Conservation (phyloP, 2,888 invertebrate species). For the Folsomia candida region DNA sequence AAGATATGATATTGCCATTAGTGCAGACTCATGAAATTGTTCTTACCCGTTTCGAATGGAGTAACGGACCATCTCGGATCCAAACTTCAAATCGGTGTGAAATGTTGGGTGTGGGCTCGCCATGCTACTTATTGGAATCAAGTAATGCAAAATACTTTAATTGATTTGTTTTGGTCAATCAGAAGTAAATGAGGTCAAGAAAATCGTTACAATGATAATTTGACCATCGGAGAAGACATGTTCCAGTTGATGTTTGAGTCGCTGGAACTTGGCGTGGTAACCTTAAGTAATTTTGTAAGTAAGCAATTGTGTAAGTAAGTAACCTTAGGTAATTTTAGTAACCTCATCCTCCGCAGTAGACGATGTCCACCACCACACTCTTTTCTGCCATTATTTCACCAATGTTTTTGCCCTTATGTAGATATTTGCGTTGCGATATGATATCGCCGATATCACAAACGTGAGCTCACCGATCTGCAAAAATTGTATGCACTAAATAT, state of each 20-base stretch:
- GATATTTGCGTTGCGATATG: too few species aligned
- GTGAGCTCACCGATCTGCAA: background rate
- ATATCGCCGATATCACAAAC: background rate
- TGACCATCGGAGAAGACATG: background rate
- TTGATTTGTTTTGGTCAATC: background rate
- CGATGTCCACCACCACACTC: background rate
- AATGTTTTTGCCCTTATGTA: too few species aligned
- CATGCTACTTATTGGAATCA: background rate
- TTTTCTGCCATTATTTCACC: background rate
- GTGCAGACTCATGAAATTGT: too few species aligned
- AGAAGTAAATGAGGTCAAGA: background rate
- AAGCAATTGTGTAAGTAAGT: too few species aligned
- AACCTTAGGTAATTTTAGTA: too few species aligned
- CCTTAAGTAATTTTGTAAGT: too few species aligned
- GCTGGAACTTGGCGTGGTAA: background rate
- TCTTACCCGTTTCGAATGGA: background rate
- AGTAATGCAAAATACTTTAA: too few species aligned
- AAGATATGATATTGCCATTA: too few species aligned
- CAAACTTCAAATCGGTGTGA: background rate
- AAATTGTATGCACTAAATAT: too few species aligned
- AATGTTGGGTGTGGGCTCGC: background rate
- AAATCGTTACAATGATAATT: background rate
- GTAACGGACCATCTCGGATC: background rate
- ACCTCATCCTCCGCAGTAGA: background rate
- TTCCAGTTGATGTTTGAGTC: background rate